phyloP scores from a whole-genome alignment of 2,113 vertebrate species.

The Antechinus stuartii region DNA sequence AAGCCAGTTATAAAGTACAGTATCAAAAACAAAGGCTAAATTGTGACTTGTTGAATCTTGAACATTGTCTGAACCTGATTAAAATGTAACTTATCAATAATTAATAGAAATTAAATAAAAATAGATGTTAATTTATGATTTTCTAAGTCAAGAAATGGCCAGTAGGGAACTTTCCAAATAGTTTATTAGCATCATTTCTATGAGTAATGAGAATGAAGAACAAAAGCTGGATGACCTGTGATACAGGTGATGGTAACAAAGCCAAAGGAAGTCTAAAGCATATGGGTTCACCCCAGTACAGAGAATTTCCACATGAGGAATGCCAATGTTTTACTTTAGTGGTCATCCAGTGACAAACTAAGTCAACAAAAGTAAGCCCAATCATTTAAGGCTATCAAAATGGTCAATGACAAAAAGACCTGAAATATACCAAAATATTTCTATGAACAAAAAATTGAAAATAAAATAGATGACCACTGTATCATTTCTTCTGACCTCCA shows the following conservation, averaged over 20 bases:
- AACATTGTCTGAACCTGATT: not conserved
- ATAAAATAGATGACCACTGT: not conserved
- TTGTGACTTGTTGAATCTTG: not conserved
- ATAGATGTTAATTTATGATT: not conserved
- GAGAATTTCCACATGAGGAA: not conserved
- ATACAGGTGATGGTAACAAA: not conserved
- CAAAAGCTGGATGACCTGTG: not conserved
- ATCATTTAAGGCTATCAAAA: not conserved
- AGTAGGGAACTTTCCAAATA: not conserved
- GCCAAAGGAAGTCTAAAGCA: not conserved
- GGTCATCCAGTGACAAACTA: not conserved
- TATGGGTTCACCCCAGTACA: not conserved
- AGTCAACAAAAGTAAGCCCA: not conserved
- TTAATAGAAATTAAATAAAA: not conserved
- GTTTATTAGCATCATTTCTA: not conserved
- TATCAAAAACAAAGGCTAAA: not conserved
- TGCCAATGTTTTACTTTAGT: not conserved
- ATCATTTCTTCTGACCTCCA: too few species aligned
- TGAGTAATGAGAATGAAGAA: not conserved
- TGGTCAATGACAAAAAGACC: not conserved
- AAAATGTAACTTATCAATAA: not conserved
- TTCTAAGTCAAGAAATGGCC: not conserved
- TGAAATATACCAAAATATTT: not conserved
- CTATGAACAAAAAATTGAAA: not conserved
- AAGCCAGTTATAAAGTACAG: not conserved